Evolutionary conservation across 1,140 invertebrate genomes (phyloP).

Genomic region (Zaprionus camerounensis): DNA sequence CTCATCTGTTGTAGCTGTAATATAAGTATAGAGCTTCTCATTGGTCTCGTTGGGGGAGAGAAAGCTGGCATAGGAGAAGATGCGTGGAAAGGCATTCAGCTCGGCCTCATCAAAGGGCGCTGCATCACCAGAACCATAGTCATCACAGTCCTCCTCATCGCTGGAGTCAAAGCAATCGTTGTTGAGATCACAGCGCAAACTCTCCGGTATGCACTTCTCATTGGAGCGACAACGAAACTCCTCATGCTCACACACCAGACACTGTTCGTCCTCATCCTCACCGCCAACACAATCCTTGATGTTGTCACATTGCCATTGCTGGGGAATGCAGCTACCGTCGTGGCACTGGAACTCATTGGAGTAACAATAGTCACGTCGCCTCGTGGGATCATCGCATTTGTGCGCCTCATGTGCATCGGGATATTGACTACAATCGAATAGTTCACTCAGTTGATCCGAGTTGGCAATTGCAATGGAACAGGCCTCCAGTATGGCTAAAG

Average conservation of each 20-base stretch:
- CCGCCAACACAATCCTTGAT: constrained; percentile 87
- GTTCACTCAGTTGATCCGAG: constrained; percentile 85
- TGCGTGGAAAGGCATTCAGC: constrained; percentile 71
- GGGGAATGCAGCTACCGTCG: constrained; percentile 87
- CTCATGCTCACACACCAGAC: constrained; percentile 86
- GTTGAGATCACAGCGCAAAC: constrained; percentile 92
- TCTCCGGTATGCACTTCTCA: constrained; percentile 89
- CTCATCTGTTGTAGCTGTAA: constrained; percentile 71
- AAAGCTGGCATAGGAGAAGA: constrained; percentile 78
- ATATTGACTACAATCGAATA: constrained; percentile 87
- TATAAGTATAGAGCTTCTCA: constrained; percentile 76
- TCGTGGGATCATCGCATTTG: constrained; percentile 83
- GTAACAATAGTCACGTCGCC: constrained; percentile 85
- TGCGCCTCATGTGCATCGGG: constrained; percentile 85
- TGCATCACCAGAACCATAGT: constrained; percentile 59
- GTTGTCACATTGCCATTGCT: constrained; percentile 88
- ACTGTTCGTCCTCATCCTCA: constrained; percentile 87
- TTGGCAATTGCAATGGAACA: constrained; percentile 87
- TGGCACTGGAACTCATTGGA: constrained; percentile 87
- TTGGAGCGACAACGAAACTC: constrained; percentile 85
- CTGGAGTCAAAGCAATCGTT: constrained; percentile 92
- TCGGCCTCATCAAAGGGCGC: constrained; percentile 66
- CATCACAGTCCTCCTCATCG: constrained; percentile 89
- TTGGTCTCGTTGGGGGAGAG: constrained; percentile 77
- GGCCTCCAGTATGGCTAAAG: constrained; percentile 86